Conservation (phyloP, 2,113 vertebrate species). For the Sciurus niger region DNA sequence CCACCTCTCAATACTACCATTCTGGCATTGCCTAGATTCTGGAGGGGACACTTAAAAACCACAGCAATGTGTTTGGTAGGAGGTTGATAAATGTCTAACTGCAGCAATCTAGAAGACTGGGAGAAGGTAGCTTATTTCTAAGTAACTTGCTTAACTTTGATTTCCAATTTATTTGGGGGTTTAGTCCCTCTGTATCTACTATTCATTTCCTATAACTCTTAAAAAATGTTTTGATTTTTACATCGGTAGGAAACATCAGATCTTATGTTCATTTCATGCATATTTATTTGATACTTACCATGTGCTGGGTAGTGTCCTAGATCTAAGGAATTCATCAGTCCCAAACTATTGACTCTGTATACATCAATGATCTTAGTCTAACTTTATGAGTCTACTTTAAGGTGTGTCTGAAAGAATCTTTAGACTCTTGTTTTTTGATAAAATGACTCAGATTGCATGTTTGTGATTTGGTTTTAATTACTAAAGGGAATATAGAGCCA, state of each 20-base stretch:
- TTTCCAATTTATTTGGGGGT: background rate
- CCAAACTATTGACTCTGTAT: background rate
- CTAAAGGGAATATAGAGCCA: background rate
- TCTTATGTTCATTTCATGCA: background rate
- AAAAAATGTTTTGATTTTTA: background rate
- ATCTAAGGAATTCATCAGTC: background rate
- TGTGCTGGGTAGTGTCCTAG: too few relatives aligned
- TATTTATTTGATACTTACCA: background rate
- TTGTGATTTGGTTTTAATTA: slow-evolving; percentile 49
- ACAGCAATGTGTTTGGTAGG: background rate
- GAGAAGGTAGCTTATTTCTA: background rate
- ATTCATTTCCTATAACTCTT: background rate
- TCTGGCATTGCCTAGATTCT: background rate
- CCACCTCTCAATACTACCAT: background rate
- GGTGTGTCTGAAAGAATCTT: background rate
- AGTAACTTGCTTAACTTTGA: background rate
- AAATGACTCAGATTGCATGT: background rate
- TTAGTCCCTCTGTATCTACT: background rate
- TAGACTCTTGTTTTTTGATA: background rate
- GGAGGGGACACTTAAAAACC: background rate
- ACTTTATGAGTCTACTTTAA: background rate
- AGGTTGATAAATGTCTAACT: background rate
- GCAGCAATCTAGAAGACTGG: background rate
- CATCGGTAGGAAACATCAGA: background rate
- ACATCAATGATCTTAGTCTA: background rate